Evolutionary conservation across 2,113 vertebrate species (phyloP), one percentile per base, ranked within the genome.

Genomic region (Chaetorhynchus papuensis): DNA sequence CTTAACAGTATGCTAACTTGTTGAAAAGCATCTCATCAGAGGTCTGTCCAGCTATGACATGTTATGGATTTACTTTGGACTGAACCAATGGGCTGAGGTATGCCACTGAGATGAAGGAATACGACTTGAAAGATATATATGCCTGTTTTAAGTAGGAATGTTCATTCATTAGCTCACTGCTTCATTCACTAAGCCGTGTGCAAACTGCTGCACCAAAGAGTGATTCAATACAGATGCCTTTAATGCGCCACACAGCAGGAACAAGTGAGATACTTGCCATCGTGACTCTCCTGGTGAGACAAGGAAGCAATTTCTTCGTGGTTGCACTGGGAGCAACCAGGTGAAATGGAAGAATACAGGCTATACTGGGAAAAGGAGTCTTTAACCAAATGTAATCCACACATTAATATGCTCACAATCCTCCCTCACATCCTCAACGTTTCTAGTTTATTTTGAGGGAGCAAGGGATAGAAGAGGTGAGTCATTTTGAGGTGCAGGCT

Each of bases 31-130:
- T 86, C 90, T 95, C 96, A 96, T 96, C 94, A 93, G 93, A 94
- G 92, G 80, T 94, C 93, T 98, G 97, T 97, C 97, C 97, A 98
- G 91, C 88, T 92, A 94, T 93, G 94, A 97, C 91, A 96, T 97
- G 90, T 96, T 97, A 96, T 80, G 87, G 95, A 96, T 96, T 96
- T 97, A 94, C 97, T 97, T 97, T 98, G 97, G 96, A 98, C 87
- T 90, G 84, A 96, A 72, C 88, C 88, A 87, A 81, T 90, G 93
- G 95, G 91, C 93, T 96, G 95, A 95, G 91, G 89, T 96, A 88
- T 96, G 70, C 89, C 75, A 83, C 72, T 15, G 3, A 70, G 90
- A 90, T 96, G 95, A 97, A 97, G 97, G 97, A 97, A 97, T 60
- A 75, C 80, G 96, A 54, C 81, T 93, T 96, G 96, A 98, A 98